phyloP scores from a whole-genome alignment of 2,888 invertebrate genomes.

The Elmis aenea region DNA sequence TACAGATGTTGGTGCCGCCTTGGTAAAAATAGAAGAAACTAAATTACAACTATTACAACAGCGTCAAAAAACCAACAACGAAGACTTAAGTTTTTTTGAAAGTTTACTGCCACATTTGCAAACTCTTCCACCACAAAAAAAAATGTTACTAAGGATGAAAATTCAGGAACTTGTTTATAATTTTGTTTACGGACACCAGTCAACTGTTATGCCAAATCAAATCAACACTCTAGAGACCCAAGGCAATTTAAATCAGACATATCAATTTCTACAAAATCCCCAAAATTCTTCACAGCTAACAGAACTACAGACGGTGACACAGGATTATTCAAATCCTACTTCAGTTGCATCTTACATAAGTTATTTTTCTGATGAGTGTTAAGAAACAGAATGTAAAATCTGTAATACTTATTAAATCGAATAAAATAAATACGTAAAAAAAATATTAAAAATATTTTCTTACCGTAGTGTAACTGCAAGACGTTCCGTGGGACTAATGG shows the following conservation, averaged over 20 bases:
- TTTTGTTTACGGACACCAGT: conserved; percentile 2
- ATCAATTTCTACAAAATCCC: too few species aligned
- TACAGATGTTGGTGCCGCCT: not conserved
- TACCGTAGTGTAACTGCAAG: conserved; percentile 3
- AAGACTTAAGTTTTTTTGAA: conserved; percentile 1
- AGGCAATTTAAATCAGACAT: too few species aligned
- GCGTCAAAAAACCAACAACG: not conserved
- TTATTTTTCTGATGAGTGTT: conserved; percentile 1
- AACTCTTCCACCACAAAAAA: not conserved
- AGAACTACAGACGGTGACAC: not conserved
- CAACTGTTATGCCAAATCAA: not conserved
- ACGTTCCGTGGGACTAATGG: not conserved
- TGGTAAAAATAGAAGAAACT: conserved; percentile 1
- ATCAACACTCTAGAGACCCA: too few species aligned
- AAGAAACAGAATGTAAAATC: too few species aligned
- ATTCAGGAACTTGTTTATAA: conserved; percentile 2
- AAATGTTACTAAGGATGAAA: not conserved
- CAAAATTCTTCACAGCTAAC: conserved; percentile 1
- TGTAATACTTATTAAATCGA: too few species aligned
- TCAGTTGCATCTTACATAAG: conserved; percentile 3
- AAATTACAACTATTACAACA: conserved; percentile 1
- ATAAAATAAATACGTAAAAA: too few species aligned
- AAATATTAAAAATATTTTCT: not conserved
- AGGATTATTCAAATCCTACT: conserved; percentile 1
- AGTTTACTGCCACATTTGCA: too few species aligned